These are phyloP conservation scores for Syngnathoides biaculeatus DNA, from an alignment of 2,113 vertebrate species.

Conservation along the genomic window DNA sequence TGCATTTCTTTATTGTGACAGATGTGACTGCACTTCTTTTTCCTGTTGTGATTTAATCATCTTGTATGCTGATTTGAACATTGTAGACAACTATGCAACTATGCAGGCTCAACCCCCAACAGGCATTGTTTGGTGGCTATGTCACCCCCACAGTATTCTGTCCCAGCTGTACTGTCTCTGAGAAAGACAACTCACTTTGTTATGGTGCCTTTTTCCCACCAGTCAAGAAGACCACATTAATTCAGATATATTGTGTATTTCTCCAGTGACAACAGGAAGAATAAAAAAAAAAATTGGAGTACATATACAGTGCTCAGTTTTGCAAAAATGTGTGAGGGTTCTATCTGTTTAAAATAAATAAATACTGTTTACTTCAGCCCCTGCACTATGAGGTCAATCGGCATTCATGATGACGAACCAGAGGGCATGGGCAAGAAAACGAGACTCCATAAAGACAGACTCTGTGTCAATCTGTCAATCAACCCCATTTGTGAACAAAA, in stretches of 20 bases:
- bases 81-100: neutral
- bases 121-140: neutral
- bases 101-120: slow-evolving; percentile 19
- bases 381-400: neutral
- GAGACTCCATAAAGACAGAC: neutral
- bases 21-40: neutral
- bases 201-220: neutral
- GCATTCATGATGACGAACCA: neutral
- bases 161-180: neutral
- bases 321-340: neutral
- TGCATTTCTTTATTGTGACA: neutral
- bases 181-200: neutral
- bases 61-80: neutral
- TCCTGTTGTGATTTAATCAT: neutral
- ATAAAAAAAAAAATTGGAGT: too few species aligned
- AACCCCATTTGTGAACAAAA: too few species aligned
- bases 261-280: too few species aligned
- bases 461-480: too few species aligned
- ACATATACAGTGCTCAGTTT: too few species aligned
- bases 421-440: neutral
- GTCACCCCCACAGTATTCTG: slow-evolving; percentile 25
- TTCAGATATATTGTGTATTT: neutral
- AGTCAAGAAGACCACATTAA: neutral
- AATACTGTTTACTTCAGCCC: neutral
- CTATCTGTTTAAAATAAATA: neutral